Conservation (phyloP, 2,113 vertebrate genomes). For the Emberiza fucata region DNA sequence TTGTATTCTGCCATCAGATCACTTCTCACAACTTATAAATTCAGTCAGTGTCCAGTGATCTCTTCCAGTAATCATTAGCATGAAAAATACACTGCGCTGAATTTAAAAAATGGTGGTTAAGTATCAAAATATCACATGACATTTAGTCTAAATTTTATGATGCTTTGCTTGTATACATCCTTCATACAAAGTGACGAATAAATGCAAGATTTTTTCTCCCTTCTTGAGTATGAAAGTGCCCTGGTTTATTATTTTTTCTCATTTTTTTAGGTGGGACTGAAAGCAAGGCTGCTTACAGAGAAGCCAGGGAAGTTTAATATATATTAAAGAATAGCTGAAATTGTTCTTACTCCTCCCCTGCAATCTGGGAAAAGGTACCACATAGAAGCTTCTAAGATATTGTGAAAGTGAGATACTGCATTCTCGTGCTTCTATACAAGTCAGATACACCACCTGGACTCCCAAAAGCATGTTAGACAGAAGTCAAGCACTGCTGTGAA, state of each 20-base stretch:
- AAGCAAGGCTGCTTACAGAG: not conserved
- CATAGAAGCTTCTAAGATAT: not conserved
- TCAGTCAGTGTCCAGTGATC: not conserved
- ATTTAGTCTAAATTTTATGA: not conserved
- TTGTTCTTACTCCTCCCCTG: not conserved
- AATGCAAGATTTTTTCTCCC: not conserved
- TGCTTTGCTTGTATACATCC: not conserved
- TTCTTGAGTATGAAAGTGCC: not conserved
- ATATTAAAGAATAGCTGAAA: not conserved
- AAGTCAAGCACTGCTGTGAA: not conserved
- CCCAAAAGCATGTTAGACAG: not conserved
- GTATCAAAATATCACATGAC: not conserved
- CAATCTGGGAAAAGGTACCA: not conserved
- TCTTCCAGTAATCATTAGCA: not conserved
- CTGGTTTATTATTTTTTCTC: not conserved
- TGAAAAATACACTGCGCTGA: not conserved
- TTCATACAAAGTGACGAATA: not conserved
- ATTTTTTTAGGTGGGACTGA: not conserved
- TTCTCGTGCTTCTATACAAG: not conserved
- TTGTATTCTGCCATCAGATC: not conserved
- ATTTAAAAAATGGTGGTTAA: not conserved
- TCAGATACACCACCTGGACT: not conserved
- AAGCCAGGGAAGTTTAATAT: not conserved
- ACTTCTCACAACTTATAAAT: constrained; percentile 20
- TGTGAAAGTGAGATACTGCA: not conserved